phyloP scores from a whole-genome alignment of 2,888 invertebrate genomes.

The Graphium colonna region DNA sequence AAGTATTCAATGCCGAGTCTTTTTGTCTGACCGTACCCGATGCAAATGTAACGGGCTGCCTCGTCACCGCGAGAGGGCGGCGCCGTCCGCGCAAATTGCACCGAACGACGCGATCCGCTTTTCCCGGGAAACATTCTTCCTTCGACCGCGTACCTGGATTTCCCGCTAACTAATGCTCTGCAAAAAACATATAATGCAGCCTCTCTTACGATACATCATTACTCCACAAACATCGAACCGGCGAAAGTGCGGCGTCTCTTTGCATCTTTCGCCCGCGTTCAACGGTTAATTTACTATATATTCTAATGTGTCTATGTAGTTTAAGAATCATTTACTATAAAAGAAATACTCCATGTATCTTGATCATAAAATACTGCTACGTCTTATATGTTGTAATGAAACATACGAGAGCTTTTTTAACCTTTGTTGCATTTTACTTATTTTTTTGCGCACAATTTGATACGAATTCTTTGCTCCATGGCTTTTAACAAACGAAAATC shows the following conservation, averaged over 20 bases:
- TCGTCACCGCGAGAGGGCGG: constrained; percentile 37
- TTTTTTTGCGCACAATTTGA: too few species aligned
- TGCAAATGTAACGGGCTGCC: constrained; percentile 56
- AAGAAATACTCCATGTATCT: too few species aligned
- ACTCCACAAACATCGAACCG: constrained; percentile 43
- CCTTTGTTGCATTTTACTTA: too few species aligned
- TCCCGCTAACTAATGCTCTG: constrained; percentile 16
- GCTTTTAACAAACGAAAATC: too few species aligned
- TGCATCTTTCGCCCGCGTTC: too few species aligned
- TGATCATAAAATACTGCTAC: too few species aligned
- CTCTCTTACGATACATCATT: constrained; percentile 36
- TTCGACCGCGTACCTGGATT: constrained; percentile 19
- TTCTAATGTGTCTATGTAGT: too few species aligned
- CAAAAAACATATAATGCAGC: constrained; percentile 21
- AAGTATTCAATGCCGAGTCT: not conserved
- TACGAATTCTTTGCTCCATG: too few species aligned
- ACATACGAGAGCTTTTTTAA: too few species aligned
- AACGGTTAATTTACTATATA: too few species aligned
- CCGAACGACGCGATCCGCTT: constrained; percentile 29
- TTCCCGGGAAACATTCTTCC: constrained; percentile 26
- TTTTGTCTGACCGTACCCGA: constrained; percentile 39
- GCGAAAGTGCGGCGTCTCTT: not conserved
- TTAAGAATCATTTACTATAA: too few species aligned
- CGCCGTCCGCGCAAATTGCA: constrained; percentile 35
- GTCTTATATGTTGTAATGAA: too few species aligned